Evolutionary conservation across 2,888 invertebrate genomes (phyloP).

Genomic region (Drosophila paranaensis): DNA sequence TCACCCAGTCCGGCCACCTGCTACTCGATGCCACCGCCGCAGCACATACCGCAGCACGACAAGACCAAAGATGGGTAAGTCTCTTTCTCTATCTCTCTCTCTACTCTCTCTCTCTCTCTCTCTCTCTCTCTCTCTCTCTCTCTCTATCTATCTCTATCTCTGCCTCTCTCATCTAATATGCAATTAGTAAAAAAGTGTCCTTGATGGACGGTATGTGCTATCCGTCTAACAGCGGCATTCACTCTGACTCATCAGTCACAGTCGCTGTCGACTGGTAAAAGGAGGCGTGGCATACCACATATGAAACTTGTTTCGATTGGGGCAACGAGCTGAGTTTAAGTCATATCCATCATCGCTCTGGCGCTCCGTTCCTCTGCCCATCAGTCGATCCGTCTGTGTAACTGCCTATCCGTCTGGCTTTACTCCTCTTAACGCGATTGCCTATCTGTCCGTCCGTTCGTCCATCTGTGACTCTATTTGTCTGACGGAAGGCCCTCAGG

Average conservation of each 20-base stretch:
- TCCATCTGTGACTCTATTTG: too few relatives aligned
- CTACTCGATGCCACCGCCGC: constrained; percentile 95
- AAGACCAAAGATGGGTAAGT: constrained; percentile 87
- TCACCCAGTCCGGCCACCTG: constrained; percentile 89
- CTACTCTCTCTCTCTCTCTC: too few relatives aligned
- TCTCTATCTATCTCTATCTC: not conserved
- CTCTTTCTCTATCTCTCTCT: not conserved
- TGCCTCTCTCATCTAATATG: constrained; percentile 53
- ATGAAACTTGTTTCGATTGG: not conserved
- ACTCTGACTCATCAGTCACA: constrained; percentile 25
- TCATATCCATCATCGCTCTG: not conserved
- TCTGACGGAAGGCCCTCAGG: too few relatives aligned
- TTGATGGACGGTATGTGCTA: constrained; percentile 5
- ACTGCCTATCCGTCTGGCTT: not conserved
- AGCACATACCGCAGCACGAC: constrained; percentile 91
- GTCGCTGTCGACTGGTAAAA: not conserved
- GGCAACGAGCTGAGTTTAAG: not conserved
- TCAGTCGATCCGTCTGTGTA: not conserved
- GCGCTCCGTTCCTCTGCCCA: too few relatives aligned
- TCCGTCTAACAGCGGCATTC: constrained; percentile 7
- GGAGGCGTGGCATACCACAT: not conserved
- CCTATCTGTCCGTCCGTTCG: too few relatives aligned
- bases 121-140: not conserved
- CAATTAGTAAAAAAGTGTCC: constrained; percentile 51
- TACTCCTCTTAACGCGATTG: too few relatives aligned